Conservation (phyloP, 2,888 invertebrate genomes). For the Rhagonycha lutea region DNA sequence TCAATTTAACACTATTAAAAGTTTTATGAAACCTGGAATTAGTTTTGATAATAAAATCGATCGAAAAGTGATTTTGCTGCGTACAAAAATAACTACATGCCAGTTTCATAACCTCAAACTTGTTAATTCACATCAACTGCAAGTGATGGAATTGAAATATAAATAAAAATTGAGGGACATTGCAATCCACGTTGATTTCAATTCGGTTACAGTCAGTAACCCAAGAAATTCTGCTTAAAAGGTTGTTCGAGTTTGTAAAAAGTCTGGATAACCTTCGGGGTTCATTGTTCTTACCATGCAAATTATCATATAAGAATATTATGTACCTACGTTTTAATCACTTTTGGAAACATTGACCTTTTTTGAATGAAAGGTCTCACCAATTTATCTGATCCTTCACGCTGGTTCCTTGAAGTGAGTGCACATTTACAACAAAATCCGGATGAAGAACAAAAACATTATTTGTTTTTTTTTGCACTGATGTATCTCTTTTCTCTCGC, state of each 20-base stretch:
- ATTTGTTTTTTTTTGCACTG: too few relatives aligned
- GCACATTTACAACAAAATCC: too few relatives aligned
- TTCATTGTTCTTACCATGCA: background rate
- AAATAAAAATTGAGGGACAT: too few relatives aligned
- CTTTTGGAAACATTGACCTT: background rate
- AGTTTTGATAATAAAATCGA: background rate
- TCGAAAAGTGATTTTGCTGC: background rate
- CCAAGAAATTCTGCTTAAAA: background rate
- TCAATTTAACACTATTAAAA: too few relatives aligned
- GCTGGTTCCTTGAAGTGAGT: too few relatives aligned
- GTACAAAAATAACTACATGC: background rate
- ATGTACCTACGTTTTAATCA: background rate
- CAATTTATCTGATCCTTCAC: background rate
- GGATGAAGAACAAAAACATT: too few relatives aligned
- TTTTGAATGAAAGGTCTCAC: background rate
- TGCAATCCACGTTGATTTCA: background rate
- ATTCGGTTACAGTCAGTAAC: background rate
- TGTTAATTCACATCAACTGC: background rate
- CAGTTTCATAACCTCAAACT: background rate
- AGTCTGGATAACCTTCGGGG: background rate
- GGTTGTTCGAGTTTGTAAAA: background rate
- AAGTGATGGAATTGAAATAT: background rate
- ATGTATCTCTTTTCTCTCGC: too few relatives aligned
- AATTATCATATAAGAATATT: background rate
- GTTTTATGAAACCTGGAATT: too few relatives aligned